A percentile compares a stretch with the other conserved stretches of the same genome.
phyloP scores from a whole-genome alignment of 2,113 vertebrate genomes.

The Rhabdomys dilectus region DNA sequence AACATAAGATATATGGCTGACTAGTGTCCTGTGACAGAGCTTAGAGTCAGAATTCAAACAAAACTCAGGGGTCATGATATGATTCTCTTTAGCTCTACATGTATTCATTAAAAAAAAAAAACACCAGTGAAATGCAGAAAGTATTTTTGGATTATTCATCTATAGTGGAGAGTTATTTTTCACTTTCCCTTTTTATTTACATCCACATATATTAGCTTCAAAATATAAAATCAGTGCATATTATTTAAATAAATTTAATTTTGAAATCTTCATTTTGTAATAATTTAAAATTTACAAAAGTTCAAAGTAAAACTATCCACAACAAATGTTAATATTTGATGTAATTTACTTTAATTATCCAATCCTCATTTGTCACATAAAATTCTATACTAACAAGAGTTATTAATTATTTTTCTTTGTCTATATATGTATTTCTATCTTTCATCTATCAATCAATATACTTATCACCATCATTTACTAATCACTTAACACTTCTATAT shows the following conservation, averaged over 20 bases:
- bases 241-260: background rate
- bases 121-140: background rate
- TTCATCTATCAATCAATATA: background rate
- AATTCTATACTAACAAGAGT: background rate
- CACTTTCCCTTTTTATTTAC: background rate
- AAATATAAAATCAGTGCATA: background rate
- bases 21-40: background rate
- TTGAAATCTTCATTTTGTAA: constrained; percentile 14
- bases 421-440: background rate
- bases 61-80: background rate
- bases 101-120: background rate
- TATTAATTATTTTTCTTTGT: background rate
- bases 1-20: background rate
- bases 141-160: background rate
- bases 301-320: background rate
- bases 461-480: background rate
- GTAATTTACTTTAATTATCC: background rate
- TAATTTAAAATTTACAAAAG: constrained; percentile 39
- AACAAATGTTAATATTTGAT: background rate
- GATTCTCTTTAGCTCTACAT: background rate
- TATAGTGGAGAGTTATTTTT: background rate
- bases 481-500: background rate
- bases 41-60: background rate
- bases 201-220: background rate
- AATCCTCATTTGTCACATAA: background rate